Base-by-base conservation (phyloP, 2,113 vertebrate genomes). In the Tympanuchus pallidicinctus region DNA sequence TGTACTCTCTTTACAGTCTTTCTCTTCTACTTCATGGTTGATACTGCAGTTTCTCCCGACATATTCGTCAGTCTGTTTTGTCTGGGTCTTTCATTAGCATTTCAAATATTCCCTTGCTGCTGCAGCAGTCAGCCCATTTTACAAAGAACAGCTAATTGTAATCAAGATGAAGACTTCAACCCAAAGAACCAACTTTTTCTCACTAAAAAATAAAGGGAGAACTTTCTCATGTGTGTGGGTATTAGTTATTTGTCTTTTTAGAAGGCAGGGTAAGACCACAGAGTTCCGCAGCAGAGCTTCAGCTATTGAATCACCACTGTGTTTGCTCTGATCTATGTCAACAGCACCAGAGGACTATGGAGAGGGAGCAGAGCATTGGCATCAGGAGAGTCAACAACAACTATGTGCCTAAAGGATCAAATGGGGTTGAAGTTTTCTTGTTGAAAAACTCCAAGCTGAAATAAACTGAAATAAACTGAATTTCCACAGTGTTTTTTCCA, bases 31-130 rank as follows among this genome's bases (percentile, higher is more conserved):
- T 71, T 76, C 78, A 82, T 82, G 42, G 56, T 93, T 66, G 67
- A 87, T 85, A 50, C 75, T 57, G 20, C 45, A 73, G 60, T 79
- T 93, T 90, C 48, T 82, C 43, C 59, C 67, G 82, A 43, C 70
- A 89, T 54, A 85, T 92, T 27, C 10, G 60, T 73, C 72, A 65
- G 56, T 67, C 82, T 80, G 45, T 94, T 96, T 94, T 91, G 87
- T 80, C 87, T 89, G 60, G 16, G 50, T 66, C 64, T 76, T 82
- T 86, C 74, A 74, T 85, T 86, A 88, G 69, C 56, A 88, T 95
- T 94, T 92, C 71, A 94, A 87, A 88, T 80, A 50, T 36, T 75
- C 70, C 32, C 22, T 59, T 69, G 63, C 27, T 79, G 18, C 66
- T 73, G 11, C 18, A 20, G 52, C 28, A n/a, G 38, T 64, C 60